Conservation (phyloP, 1,140 invertebrate genomes). For the Polypedilum pembai region DNA sequence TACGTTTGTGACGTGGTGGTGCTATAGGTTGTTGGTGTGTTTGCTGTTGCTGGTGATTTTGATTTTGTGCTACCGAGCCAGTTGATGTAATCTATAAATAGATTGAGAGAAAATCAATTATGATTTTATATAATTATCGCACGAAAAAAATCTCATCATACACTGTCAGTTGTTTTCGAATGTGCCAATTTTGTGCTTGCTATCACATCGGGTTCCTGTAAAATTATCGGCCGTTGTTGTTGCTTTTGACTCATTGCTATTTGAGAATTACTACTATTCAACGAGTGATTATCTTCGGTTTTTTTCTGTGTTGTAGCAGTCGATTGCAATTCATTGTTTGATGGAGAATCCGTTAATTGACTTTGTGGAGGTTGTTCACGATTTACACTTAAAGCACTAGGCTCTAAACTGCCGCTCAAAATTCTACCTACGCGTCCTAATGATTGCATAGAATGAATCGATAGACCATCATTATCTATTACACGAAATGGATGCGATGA, state of each 20-base stretch:
- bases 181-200: conserved; percentile 75
- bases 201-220: conserved; percentile 87
- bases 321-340: background rate
- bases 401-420: conserved; percentile 55
- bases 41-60: too few species aligned
- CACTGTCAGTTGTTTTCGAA: conserved; percentile 43
- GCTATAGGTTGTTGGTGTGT: conserved; percentile 62
- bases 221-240: conserved; percentile 36
- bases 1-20: conserved; percentile 73
- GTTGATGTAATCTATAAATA: conserved; percentile 35
- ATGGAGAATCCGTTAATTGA: conserved; percentile 32
- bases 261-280: background rate
- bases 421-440: conserved; percentile 70
- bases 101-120: background rate
- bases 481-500: conserved; percentile 67
- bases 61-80: conserved; percentile 32
- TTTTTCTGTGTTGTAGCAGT: background rate
- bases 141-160: background rate
- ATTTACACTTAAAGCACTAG: conserved; percentile 42
- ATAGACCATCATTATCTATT: conserved; percentile 77
- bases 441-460: conserved; percentile 78
- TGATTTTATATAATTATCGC: background rate
- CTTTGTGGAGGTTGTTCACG: conserved; percentile 30
- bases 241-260: background rate
- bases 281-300: background rate